Evolutionary conservation across 1,140 invertebrate genomes (phyloP).

Genomic region (Leptopilina clavipes): DNA sequence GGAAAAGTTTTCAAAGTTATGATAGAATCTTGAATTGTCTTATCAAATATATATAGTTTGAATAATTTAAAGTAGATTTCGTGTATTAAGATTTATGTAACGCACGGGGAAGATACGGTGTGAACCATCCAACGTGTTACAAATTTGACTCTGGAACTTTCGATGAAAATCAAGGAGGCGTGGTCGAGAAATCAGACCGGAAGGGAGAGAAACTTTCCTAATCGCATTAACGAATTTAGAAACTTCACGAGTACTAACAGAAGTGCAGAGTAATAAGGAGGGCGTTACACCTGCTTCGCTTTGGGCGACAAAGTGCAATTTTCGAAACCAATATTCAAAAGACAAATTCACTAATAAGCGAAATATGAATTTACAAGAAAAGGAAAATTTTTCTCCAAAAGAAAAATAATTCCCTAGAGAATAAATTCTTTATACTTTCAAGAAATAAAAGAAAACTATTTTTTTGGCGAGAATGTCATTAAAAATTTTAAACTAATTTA

Average conservation of each 20-base stretch:
- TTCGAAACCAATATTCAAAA: constrained; percentile 61
- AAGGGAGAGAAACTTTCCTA: constrained; percentile 20
- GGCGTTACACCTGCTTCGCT: constrained; percentile 20
- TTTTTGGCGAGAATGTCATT: no score
- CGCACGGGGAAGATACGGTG: constrained; percentile 2
- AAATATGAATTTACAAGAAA: neutral
- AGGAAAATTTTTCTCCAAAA: neutral
- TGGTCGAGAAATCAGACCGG: constrained; percentile 16
- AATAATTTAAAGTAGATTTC: neutral
- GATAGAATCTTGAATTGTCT: neutral
- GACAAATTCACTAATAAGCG: neutral
- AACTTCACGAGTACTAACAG: constrained; percentile 1
- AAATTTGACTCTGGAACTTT: constrained; percentile 27
- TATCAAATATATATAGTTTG: neutral
- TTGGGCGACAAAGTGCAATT: constrained; percentile 55
- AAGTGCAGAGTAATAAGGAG: constrained; percentile 22
- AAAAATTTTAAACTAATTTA: no score
- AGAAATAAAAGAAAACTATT: no score
- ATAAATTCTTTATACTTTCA: no score
- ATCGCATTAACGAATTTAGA: constrained; percentile 26
- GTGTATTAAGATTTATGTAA: constrained; percentile 15
- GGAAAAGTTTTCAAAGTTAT: neutral
- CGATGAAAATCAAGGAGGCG: constrained; percentile 26
- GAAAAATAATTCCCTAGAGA: neutral
- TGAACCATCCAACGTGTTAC: constrained; percentile 17